Evolutionary conservation across 2,888 invertebrate genomes (phyloP).

Genomic region (Drepana falcataria): DNA sequence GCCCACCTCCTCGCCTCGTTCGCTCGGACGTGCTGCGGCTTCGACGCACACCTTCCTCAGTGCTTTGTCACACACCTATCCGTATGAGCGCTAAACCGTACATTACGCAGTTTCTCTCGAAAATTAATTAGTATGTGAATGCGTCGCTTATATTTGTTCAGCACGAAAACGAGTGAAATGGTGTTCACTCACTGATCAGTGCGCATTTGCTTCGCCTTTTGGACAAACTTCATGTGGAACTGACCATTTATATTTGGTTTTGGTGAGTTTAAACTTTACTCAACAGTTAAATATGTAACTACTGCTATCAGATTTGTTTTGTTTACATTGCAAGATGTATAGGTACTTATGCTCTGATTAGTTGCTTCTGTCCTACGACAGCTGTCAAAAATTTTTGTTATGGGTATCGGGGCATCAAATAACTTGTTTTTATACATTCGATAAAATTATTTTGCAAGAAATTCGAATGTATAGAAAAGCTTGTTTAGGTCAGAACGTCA

Average conservation of each 20-base stretch:
- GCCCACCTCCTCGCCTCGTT: conserved; percentile 48
- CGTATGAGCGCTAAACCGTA: conserved; percentile 54
- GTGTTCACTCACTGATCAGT: conserved; percentile 53
- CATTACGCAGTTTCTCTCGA: conserved; percentile 62
- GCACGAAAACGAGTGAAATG: conserved; percentile 71
- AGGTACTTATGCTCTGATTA: no score
- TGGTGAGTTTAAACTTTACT: conserved; percentile 41
- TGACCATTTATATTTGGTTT: conserved; percentile 44
- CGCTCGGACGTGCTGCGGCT: conserved; percentile 35
- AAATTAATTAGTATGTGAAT: conserved; percentile 72
- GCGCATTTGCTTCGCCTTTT: conserved; percentile 40
- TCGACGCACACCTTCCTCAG: conserved; percentile 43
- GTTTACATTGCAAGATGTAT: not conserved
- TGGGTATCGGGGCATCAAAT: no score
- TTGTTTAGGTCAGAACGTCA: conserved; percentile 64
- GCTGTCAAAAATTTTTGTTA: no score
- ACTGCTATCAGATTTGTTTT: not conserved
- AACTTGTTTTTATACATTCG: no score
- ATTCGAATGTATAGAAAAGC: conserved; percentile 36
- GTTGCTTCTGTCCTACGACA: no score
- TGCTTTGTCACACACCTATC: conserved; percentile 53
- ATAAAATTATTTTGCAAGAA: conserved; percentile 8
- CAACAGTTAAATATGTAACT: not conserved
- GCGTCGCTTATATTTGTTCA: conserved; percentile 58
- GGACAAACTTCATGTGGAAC: conserved; percentile 63